Evolutionary conservation across 2,888 invertebrate genomes (phyloP).

Genomic region (Polia nebulosa): DNA sequence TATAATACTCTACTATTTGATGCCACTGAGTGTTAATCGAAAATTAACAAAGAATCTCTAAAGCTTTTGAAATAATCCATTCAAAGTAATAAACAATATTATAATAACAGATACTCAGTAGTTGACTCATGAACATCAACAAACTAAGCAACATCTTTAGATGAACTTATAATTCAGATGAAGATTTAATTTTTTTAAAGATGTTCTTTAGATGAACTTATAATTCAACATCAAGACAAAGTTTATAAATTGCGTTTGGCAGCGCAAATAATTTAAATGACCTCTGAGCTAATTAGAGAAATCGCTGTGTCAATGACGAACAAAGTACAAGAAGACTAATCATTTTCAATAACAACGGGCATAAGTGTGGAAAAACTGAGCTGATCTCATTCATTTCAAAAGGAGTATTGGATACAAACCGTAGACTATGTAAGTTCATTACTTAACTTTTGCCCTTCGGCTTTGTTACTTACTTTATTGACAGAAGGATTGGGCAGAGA

Average conservation of each 20-base stretch:
- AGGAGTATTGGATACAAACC: slow-evolving; percentile 53
- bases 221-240: slow-evolving; percentile 1
- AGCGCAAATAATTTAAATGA: slow-evolving; percentile 62
- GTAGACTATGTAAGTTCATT: slow-evolving; percentile 17
- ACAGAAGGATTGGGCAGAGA: slow-evolving; percentile 69
- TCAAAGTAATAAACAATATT: not conserved
- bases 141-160: slow-evolving; percentile 11
- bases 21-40: slow-evolving; percentile 18
- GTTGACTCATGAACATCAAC: slow-evolving; percentile 5
- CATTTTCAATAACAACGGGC: slow-evolving; percentile 74
- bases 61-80: not conserved
- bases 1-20: slow-evolving; percentile 32
- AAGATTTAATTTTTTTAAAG: no score
- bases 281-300: slow-evolving; percentile 83
- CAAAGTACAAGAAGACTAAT: slow-evolving; percentile 71
- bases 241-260: slow-evolving; percentile 39
- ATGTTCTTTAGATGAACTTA: not conserved
- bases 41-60: slow-evolving; percentile 22
- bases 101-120: slow-evolving; percentile 14
- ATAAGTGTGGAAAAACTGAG: slow-evolving; percentile 73
- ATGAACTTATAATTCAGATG: slow-evolving; percentile 7
- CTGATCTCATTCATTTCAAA: slow-evolving; percentile 72
- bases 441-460: slow-evolving; percentile 42
- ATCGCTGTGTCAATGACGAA: slow-evolving; percentile 85
- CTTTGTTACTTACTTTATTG: slow-evolving; percentile 60